phyloP scores from a whole-genome alignment of 2,888 invertebrate species.

The Octonoba sinensis region DNA sequence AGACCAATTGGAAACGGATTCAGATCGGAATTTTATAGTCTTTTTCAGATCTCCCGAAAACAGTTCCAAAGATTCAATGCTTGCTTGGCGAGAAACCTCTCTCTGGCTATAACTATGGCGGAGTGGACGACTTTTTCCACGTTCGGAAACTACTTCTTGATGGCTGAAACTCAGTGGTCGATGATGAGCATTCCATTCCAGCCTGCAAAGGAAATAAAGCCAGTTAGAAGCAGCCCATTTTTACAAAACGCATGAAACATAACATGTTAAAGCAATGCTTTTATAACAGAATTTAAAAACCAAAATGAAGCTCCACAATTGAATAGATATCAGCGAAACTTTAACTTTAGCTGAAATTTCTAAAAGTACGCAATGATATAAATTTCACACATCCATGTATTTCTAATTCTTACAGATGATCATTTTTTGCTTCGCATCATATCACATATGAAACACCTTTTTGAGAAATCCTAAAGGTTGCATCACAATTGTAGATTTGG shows the following conservation, averaged over 20 bases:
- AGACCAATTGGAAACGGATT: conserved; percentile 37
- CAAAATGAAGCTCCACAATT: too few relatives aligned
- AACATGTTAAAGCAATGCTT: neutral
- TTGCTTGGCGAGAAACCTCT: conserved; percentile 48
- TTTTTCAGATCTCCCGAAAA: conserved; percentile 40
- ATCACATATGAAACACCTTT: too few relatives aligned
- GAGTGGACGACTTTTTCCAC: conserved; percentile 46
- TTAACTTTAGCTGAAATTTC: too few relatives aligned
- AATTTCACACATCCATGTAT: too few relatives aligned
- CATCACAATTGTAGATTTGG: too few relatives aligned
- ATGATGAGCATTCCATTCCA: conserved; percentile 56
- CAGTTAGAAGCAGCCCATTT: neutral
- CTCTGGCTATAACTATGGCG: conserved; percentile 62
- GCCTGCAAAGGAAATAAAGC: conserved; percentile 23
- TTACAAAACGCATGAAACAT: neutral
- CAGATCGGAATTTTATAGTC: conserved; percentile 16
- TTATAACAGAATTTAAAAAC: too few relatives aligned
- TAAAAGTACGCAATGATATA: too few relatives aligned
- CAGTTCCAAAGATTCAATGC: conserved; percentile 42
- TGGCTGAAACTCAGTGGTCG: conserved; percentile 61
- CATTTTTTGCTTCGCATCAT: too few relatives aligned
- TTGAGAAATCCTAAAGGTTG: too few relatives aligned
- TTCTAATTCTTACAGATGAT: too few relatives aligned
- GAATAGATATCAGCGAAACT: too few relatives aligned
- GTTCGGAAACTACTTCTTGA: conserved; percentile 52